A percentile compares a stretch with the other conserved stretches of the same genome.
Conservation (phyloP, 2,797 vertebrate genomes). For the Urocyon cinereoargenteus region DNA sequence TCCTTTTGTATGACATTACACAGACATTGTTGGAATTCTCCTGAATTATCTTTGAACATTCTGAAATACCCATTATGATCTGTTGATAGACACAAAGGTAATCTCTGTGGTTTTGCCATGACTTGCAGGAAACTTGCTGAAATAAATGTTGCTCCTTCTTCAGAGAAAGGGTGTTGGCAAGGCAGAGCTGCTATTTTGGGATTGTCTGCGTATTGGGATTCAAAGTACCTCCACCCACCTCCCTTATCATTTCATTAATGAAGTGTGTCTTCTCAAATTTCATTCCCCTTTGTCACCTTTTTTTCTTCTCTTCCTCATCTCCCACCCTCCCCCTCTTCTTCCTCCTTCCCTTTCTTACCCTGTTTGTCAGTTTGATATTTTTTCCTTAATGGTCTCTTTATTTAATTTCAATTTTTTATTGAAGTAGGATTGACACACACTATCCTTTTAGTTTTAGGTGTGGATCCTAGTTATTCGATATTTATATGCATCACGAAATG, state of each 20-base stretch:
- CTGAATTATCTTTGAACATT: slow-evolving; percentile 78
- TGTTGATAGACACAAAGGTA: slow-evolving; percentile 65
- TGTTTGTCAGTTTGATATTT: background rate
- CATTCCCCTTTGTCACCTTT: background rate
- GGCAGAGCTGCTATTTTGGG: background rate
- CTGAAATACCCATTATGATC: slow-evolving; percentile 77
- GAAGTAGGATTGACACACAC: background rate
- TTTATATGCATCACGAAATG: background rate
- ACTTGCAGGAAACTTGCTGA: slow-evolving; percentile 39
- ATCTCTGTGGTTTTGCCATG: slow-evolving; percentile 49
- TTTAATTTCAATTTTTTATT: background rate
- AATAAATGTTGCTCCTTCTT: background rate
- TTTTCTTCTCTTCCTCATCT: background rate
- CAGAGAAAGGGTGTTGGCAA: background rate
- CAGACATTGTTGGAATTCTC: slow-evolving; percentile 82
- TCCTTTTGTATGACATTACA: slow-evolving; percentile 76
- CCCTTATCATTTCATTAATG: background rate
- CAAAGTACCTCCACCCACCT: background rate
- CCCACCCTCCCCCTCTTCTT: background rate
- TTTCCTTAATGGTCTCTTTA: background rate
- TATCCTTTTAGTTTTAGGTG: background rate
- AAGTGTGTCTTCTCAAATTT: background rate
- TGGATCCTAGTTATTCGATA: background rate
- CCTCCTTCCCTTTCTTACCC: background rate
- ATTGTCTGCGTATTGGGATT: background rate